Conservation (phyloP, 30 jellyfish, hydroid and myxozoan species). For the Rhopilema esculentum region DNA sequence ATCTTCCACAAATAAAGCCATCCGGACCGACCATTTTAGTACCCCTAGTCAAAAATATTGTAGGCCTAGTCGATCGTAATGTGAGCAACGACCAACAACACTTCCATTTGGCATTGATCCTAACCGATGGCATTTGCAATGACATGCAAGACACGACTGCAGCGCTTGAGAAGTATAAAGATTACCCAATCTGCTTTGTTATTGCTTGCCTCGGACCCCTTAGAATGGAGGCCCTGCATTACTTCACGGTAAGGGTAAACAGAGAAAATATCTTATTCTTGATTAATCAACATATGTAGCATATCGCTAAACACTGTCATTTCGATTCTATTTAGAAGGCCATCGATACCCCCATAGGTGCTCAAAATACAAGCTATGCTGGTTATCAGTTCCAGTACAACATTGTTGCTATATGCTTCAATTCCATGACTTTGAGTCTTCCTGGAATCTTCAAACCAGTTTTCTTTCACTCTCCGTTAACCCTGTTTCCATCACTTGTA, state of each 20-base stretch:
- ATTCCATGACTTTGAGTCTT: too few relatives aligned
- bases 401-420: too few relatives aligned
- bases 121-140: conserved; percentile 82
- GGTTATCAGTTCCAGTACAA: too few relatives aligned
- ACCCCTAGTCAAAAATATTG: conserved; percentile 39
- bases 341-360: too few relatives aligned
- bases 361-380: too few relatives aligned
- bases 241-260: conserved; percentile 44
- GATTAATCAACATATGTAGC: too few relatives aligned
- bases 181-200: conserved; percentile 63
- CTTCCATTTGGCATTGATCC: conserved; percentile 50
- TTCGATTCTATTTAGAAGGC: too few relatives aligned
- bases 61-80: conserved; percentile 3
- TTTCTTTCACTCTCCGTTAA: too few relatives aligned
- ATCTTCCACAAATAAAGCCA: conserved; percentile 45
- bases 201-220: conserved; percentile 68
- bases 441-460: too few relatives aligned
- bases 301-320: too few relatives aligned
- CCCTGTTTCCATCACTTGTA: too few relatives aligned
- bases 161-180: conserved; percentile 29
- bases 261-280: too few relatives aligned
- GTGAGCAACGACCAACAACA: conserved; percentile 40
- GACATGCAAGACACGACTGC: conserved; percentile 69
- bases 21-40: conserved; percentile 81
- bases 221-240: conserved; percentile 52